phyloP scores from a whole-genome alignment of 1,140 invertebrate genomes.

The Gonatopus flavifemur region DNA sequence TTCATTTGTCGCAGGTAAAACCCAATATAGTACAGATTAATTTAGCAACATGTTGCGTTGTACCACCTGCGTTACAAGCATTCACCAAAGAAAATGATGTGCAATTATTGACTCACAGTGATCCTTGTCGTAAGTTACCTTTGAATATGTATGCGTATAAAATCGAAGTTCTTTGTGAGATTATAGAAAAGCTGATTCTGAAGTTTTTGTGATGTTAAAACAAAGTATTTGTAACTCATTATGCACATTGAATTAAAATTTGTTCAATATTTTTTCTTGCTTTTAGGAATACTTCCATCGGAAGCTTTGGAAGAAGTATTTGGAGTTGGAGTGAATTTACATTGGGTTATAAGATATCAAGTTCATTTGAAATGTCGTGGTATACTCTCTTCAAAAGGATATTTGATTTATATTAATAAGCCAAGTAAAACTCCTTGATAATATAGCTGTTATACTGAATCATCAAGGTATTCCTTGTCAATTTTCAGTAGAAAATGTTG shows the following conservation, averaged over 20 bases:
- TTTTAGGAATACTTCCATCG: constrained; percentile 66
- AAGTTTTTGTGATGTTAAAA: not conserved
- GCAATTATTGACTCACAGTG: constrained; percentile 92
- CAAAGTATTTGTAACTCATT: not conserved
- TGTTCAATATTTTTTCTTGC: constrained; percentile 9
- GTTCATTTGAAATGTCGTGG: constrained; percentile 87
- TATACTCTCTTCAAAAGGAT: constrained; percentile 86
- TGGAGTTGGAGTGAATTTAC: constrained; percentile 50
- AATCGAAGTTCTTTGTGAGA: constrained; percentile 1
- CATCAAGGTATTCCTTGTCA: too few relatives aligned
- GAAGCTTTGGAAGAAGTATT: constrained; percentile 59
- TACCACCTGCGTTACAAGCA: constrained; percentile 83
- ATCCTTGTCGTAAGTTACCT: constrained; percentile 75
- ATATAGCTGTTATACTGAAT: too few relatives aligned
- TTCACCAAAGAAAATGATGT: constrained; percentile 91
- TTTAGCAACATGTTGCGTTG: constrained; percentile 92
- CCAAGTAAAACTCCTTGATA: constrained; percentile 11
- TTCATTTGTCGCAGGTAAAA: constrained; percentile 64
- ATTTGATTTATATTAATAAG: constrained; percentile 59
- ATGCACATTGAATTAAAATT: not conserved
- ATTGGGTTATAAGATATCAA: constrained; percentile 82
- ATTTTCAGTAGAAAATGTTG: too few relatives aligned
- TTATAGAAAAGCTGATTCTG: not conserved
- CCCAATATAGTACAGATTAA: constrained; percentile 95
- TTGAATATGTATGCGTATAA: not conserved